A percentile compares a stretch with the other conserved stretches of the same genome.
phyloP scores from a whole-genome alignment of 2,113 vertebrate species.

The Athene cunicularia region DNA sequence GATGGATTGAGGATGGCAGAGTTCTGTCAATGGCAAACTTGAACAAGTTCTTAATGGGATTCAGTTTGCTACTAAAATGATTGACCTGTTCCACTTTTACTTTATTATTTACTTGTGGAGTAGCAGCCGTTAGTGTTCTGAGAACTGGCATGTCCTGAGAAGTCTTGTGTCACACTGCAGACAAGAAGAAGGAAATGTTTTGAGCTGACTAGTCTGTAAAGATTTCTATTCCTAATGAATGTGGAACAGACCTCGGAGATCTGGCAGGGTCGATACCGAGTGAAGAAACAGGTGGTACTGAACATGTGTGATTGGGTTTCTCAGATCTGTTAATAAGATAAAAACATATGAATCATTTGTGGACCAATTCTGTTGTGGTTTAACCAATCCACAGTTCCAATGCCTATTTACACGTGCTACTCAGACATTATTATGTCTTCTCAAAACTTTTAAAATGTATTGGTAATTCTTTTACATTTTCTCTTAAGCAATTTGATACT shows the following conservation, averaged over 20 bases:
- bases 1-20: neutral
- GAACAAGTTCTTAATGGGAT: neutral
- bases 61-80: neutral
- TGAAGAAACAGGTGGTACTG: neutral
- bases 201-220: neutral
- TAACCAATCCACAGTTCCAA: neutral
- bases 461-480: neutral
- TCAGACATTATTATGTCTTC: neutral
- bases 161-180: neutral
- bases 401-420: neutral
- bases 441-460: neutral
- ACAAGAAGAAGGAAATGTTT: neutral
- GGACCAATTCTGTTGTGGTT: neutral
- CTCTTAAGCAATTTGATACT: neutral
- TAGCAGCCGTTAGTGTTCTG: neutral
- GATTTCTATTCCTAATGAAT: neutral
- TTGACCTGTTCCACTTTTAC: neutral
- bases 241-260: neutral
- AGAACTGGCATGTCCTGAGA: neutral
- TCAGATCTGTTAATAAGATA: neutral
- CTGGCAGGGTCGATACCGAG: neutral
- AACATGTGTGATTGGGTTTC: neutral
- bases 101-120: neutral
- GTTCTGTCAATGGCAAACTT: neutral
- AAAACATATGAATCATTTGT: neutral